Base-by-base conservation (phyloP, 2,113 vertebrate species). In the Mustela lutreola region DNA sequence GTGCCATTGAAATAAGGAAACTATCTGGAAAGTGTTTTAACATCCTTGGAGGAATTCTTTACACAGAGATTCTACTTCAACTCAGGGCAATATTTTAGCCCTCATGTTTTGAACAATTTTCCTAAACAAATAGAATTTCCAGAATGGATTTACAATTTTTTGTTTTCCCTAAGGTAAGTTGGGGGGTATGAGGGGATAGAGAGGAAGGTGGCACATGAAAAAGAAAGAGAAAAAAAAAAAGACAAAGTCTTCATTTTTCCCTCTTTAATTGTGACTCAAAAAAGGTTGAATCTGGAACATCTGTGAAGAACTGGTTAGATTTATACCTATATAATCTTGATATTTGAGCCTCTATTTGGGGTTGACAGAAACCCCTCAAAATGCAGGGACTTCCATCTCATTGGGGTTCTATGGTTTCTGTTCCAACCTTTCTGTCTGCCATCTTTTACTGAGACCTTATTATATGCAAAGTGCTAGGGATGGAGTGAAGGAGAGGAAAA, bases 1-100 rank as follows among this genome's bases (percentile, higher is more conserved):
- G 97, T 93, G 36, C 97, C 93, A 82, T 93, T 96, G 97, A 97
- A 98, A 97, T 97, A 97, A 97, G 96, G 31, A 67, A 89, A 94
- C 70, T 67, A n/a, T 85, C 96, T 97, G 48, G 67, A 76, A 98
- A 90, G 56, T 45, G 60, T 67, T 81, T 95, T 63, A 22, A 63
- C 26, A 79, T 93, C 85, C 88, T 97, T 75, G 36, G 56, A 96
- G 76, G 76, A 89, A 87, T 97, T 94, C 88, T 97, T 71, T 87
- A 11, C n/a, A 65, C 26, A 93, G 71, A 85, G 80, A 63, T 71
- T 90, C 50, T 89, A 21, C 76, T 62, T 97, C 84, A 53, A 94
- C 91, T 94, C 12, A 4, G 62, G 81, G 95, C 81, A 50, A 48
- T 88, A 76, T 60, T 89, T 76, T 78, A 81, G 63, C 53, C 81